phyloP scores from a whole-genome alignment of 2,113 vertebrate species.

The Monopterus albus region DNA sequence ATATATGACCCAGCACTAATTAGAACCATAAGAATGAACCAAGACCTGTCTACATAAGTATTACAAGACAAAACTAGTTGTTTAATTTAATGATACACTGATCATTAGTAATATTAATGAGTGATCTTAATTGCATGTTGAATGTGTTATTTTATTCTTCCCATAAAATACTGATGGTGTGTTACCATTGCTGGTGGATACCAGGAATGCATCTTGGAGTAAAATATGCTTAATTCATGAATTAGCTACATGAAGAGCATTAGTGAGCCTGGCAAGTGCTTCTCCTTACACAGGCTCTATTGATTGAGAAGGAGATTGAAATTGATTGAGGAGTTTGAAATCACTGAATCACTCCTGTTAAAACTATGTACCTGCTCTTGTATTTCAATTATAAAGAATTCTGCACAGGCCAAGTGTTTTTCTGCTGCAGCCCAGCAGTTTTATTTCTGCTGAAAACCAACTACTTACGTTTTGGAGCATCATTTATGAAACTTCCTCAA shows the following conservation, averaged over 20 bases:
- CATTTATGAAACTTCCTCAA: not conserved
- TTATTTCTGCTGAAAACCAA: constrained; percentile 1
- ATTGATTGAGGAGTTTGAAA: constrained; percentile 61
- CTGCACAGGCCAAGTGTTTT: not conserved
- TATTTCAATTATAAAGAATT: constrained; percentile 35
- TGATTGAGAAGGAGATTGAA: constrained; percentile 62
- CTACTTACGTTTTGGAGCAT: not conserved
- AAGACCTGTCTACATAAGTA: not conserved
- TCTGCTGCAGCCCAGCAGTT: not conserved
- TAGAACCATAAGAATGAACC: not conserved
- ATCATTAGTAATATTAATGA: not conserved
- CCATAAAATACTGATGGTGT: not conserved
- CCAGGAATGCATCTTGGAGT: constrained; percentile 5
- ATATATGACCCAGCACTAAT: no score
- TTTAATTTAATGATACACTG: not conserved
- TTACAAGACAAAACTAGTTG: not conserved
- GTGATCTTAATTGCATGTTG: not conserved
- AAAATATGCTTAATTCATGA: constrained; percentile 8
- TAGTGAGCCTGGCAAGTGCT: constrained; percentile 8
- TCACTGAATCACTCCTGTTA: constrained; percentile 54
- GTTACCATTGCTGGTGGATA: not conserved
- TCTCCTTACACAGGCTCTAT: constrained; percentile 39
- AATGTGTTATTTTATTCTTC: not conserved
- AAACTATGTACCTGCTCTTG: constrained; percentile 20
- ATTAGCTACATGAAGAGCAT: constrained; percentile 17